Base-by-base conservation (phyloP, 2,113 vertebrate species). In the Apodemus speciosus region DNA sequence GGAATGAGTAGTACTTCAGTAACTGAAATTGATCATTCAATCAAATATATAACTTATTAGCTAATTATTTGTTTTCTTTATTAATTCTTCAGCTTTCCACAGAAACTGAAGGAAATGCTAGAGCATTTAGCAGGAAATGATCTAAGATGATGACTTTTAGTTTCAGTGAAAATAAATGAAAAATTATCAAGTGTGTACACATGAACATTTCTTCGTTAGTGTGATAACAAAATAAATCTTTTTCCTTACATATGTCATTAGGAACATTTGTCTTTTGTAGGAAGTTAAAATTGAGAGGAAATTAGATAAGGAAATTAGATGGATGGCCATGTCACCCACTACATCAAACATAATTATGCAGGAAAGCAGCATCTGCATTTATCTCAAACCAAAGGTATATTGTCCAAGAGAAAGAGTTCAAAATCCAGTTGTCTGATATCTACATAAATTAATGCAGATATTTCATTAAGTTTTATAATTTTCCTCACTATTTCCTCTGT, bases 141-240 rank as follows among this genome's bases (percentile, higher is more conserved):
- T 90, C 64, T 94, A 4, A 92, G 10, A 72, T 85, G 21, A 15
- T 81, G 27, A 66, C 23, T 80, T n/a, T 95, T 88, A 69, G 71
- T 91, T 92, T 86, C 46, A 46, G 1, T 81, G 21, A 93, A 94
- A 94, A 89, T 92, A 95, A 95, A 71, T 89, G 69, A 23, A 62
- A 35, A 94, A 56, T 3, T 9, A 88, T 77, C 80, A 96, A 77
- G 56, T 92, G 1, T 18, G 84, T 92, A 4, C 23, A 83, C 0
- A 64, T 64, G 46, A 83, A 64, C 62, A 51, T 90, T 43, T 75
- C 21, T 93, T 18, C 88, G 51, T 87, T 16, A 75, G 6, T 75
- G 14, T 84, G 40, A 73, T 88, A 66, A 91, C 25, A 76, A 77
- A n/a, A n/a, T 43, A 91, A 95, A 84, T 51, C 3, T 49, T 66